Evolutionary conservation across 2,888 invertebrate species (phyloP).

Genomic region (Bellardia bayeri): DNA sequence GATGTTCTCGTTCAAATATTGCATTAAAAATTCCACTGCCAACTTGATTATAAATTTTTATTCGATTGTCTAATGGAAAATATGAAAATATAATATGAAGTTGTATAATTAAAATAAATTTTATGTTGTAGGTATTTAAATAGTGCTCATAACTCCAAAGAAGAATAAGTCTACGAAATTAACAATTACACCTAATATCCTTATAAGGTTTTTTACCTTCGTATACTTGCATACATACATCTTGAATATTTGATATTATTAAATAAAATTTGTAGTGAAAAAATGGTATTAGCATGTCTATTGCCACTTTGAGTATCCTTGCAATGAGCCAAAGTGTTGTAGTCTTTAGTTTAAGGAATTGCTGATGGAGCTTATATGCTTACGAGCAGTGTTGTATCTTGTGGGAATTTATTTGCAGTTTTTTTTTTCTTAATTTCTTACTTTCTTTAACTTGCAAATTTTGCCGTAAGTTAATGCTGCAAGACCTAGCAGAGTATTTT

Average conservation of each 20-base stretch:
- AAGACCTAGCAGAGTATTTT: slow-evolving; percentile 12
- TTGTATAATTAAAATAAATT: too few species aligned
- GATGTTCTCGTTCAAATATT: too few species aligned
- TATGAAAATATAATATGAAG: too few species aligned
- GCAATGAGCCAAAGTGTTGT: slow-evolving; percentile 51
- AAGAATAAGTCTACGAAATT: too few species aligned
- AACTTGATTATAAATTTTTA: too few species aligned
- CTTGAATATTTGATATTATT: slow-evolving; percentile 40
- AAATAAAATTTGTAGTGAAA: slow-evolving; percentile 27
- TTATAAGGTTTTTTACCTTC: not conserved
- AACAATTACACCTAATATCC: slow-evolving; percentile 25
- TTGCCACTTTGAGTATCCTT: slow-evolving; percentile 63
- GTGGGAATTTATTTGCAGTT: slow-evolving; percentile 65
- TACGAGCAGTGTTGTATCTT: slow-evolving; percentile 49
- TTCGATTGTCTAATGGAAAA: too few species aligned
- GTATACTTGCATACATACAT: not conserved
- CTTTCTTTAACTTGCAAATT: slow-evolving; percentile 44
- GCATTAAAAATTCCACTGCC: too few species aligned
- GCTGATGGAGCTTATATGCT: slow-evolving; percentile 38
- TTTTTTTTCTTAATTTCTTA: slow-evolving; percentile 20
- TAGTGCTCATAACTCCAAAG: too few species aligned
- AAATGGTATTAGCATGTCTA: slow-evolving; percentile 63
- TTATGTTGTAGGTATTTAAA: too few species aligned
- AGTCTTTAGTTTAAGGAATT: slow-evolving; percentile 38
- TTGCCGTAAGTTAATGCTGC: not conserved